These are phyloP conservation scores for Cricetomys ansorgei DNA, from an alignment of 2,113 vertebrate genomes.

Conservation along the genomic window DNA sequence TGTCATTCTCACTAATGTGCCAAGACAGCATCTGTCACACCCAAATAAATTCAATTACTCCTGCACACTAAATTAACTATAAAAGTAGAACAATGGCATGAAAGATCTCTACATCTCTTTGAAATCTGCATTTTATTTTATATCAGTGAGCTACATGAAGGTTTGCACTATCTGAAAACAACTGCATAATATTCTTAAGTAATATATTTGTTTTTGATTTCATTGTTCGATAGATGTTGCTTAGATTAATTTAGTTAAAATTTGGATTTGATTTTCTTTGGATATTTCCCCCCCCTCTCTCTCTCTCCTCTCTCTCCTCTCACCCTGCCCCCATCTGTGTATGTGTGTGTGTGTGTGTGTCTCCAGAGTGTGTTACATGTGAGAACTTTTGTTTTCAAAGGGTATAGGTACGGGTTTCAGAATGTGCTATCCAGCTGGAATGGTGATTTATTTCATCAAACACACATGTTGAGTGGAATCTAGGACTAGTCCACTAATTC, in stretches of 20 bases:
- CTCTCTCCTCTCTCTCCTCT: background rate
- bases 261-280: background rate
- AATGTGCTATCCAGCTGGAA: background rate
- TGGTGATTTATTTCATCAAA: constrained; percentile 7
- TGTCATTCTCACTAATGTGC: background rate
- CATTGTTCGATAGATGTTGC: background rate
- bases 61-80: background rate
- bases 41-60: background rate
- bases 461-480: background rate
- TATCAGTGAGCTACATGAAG: background rate
- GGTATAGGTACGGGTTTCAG: background rate
- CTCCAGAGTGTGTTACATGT: too few relatives aligned
- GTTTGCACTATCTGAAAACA: background rate
- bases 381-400: background rate
- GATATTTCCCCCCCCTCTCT: background rate
- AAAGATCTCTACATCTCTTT: background rate
- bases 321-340: background rate
- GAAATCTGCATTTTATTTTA: background rate
- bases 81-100: background rate
- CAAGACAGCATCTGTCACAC: background rate
- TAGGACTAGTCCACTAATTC: background rate
- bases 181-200: background rate
- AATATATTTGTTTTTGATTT: background rate
- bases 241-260: background rate
- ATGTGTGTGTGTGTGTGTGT: background rate